Conservation (phyloP, 2,113 vertebrate species). For the Pygoscelis adeliae region DNA sequence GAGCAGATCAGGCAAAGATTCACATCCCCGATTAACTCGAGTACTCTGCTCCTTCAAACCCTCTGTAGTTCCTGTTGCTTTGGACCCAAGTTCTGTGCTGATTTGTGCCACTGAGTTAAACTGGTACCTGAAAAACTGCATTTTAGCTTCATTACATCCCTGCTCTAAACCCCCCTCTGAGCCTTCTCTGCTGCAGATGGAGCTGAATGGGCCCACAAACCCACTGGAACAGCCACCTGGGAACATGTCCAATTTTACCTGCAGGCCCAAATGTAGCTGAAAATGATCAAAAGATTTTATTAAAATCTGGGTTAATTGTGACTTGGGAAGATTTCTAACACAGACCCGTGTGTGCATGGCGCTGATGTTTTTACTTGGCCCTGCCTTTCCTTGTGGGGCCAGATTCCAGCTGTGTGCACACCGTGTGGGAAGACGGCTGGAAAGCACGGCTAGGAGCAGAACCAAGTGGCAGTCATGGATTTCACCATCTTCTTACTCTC, state of each 20-base stretch:
- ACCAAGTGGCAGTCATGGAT: background rate
- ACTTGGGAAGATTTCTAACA: slow-evolving; percentile 41
- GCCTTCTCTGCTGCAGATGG: background rate
- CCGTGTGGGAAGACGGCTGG: background rate
- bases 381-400: background rate
- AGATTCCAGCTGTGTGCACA: background rate
- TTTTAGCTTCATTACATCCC: background rate
- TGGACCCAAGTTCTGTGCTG: background rate
- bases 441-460: background rate
- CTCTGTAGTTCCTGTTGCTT: background rate
- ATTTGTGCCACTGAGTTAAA: background rate
- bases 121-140: background rate
- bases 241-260: slow-evolving; percentile 25
- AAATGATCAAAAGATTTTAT: slow-evolving; percentile 42
- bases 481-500: background rate
- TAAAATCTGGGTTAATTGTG: slow-evolving; percentile 41
- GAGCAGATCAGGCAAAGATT: background rate
- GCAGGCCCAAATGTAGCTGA: slow-evolving; percentile 10
- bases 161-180: background rate
- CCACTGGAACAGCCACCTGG: background rate
- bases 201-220: background rate
- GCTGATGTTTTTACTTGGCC: background rate
- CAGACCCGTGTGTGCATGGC: background rate
- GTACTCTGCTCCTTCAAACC: background rate
- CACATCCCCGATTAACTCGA: background rate